These are phyloP conservation scores for Azorinus chamasolen DNA, from an alignment of 2,888 invertebrate genomes.

Conservation along the genomic window DNA sequence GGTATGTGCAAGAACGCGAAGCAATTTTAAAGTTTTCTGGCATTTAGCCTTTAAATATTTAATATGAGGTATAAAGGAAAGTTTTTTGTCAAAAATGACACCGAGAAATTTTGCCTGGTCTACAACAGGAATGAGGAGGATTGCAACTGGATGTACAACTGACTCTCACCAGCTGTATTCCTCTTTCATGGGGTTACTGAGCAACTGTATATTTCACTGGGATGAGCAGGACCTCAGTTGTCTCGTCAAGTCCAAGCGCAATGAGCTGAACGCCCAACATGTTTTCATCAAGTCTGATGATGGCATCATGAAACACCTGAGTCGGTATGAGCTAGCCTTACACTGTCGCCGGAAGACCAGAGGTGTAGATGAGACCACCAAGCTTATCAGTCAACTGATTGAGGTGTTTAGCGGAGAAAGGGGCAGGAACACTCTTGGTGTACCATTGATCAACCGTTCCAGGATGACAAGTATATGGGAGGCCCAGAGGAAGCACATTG, in stretches of 20 bases:
- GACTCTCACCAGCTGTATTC: slow-evolving; percentile 67
- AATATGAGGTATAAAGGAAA: too few species aligned
- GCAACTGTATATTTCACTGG: neutral
- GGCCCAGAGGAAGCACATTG: slow-evolving; percentile 52
- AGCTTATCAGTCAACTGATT: slow-evolving; percentile 48
- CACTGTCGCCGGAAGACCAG: slow-evolving; percentile 61
- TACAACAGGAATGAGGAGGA: too few species aligned
- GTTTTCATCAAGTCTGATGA: neutral
- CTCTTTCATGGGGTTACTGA: slow-evolving; percentile 59
- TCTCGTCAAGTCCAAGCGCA: too few species aligned
- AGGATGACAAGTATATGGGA: slow-evolving; percentile 60
- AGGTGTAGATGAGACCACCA: slow-evolving; percentile 45
- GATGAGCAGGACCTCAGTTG: too few species aligned
- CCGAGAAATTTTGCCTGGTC: too few species aligned
- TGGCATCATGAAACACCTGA: slow-evolving; percentile 42
- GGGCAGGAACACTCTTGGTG: slow-evolving; percentile 54
- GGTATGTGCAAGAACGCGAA: too few species aligned
- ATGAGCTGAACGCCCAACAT: neutral
- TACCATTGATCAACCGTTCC: slow-evolving; percentile 51
- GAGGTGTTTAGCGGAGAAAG: slow-evolving; percentile 36
- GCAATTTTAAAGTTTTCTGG: too few species aligned
- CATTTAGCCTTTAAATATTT: too few species aligned
- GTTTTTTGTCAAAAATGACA: too few species aligned
- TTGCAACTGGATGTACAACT: slow-evolving; percentile 52
- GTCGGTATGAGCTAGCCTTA: slow-evolving; percentile 43